Evolutionary conservation across 2,888 invertebrate species (phyloP), one percentile per base, ranked within the genome.

Genomic region (Eupithecia tripunctaria): DNA sequence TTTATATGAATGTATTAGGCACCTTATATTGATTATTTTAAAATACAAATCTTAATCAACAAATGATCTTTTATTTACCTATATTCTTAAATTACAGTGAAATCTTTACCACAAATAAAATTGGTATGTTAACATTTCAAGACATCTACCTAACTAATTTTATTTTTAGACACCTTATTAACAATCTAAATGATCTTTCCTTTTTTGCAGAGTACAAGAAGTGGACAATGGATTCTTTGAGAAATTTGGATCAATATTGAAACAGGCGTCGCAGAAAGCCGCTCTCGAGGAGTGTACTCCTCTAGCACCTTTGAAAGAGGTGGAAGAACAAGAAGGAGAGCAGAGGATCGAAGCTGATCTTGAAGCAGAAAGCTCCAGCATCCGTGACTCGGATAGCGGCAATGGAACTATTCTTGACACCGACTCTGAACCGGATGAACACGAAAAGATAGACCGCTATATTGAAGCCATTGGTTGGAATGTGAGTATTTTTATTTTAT

Each of bases 161-260:
- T n/a, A 36, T 29, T 25, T 29, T 18, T 29, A n/a, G 62, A 41
- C n/a, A 59, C 63, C 38, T 25, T 56, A n/a, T 25, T 64, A 47
- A 60, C 21, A 21, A 70, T 67, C 29, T 4, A 6, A 67, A 5
- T 25, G 51, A 41, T 68, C 38, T 18, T 5, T n/a, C 36, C 38
- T 67, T 78, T 82, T 82, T 95, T 95, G 67, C 93, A 97, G 97
- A 93, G 95, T 97, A 78, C 97, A 97, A 93, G 97, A 97, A 91
- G 95, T 97, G 25, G 97, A 97, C 88, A 97, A 97, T 80, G 96
- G 97, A 67, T 97, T 97, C 89, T 97, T 98, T 86, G 97, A 97
- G 88, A 97, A 96, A 84, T 97, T 97, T 82, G 97, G 97, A 0
- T 96, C 96, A 0, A 93, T 97, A 67, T 90, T 97, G 71, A 95